Evolutionary conservation across 2,797 vertebrate genomes (phyloP), one percentile per base, ranked within the genome.

Genomic region (Borostomias antarcticus): DNA sequence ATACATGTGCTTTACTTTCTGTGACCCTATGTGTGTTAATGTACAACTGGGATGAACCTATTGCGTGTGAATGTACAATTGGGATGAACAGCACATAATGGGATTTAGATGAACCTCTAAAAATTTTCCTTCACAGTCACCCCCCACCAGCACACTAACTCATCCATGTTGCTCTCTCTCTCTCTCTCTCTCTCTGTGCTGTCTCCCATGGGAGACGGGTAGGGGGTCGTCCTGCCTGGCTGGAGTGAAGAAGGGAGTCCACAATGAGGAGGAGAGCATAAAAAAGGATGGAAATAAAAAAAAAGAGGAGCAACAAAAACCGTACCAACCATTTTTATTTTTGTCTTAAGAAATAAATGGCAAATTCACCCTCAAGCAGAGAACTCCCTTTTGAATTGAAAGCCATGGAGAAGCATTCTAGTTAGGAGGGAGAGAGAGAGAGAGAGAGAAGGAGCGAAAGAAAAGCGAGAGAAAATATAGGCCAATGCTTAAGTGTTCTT

Each of bases 311-410:
- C 11, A 72, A 85, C 70, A 88, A 79, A 85, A 82, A 63, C 73
- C 70, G 76, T 75, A 82, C 70, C 29, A 5, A 1, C n/a, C 21
- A 63, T 75, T 73, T 83, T 86, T 74, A 50, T 83, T 81, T 82
- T 80, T 72, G 77, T 85, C 75, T 83, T 71, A 1, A 8, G 50
- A 84, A 82, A 85, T 85, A 87, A 91, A 89, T 89, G 85, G 83
- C 81, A 85, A 76, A 83, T 82, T 89, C 59, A 51, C 86, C 89
- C 89, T 77, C 60, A 59, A 91, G 89, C 87, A 75, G 84, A 76
- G 84, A 79, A 67, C 72, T 82, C 70, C 67, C 77, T 78, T 83
- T 79, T 68, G 58, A 69, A 73, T 76, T 83, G 80, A 86, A 85
- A 85, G 83, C 77, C 79, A 84, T 28, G 60, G 68, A 62, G 82